phyloP scores from a whole-genome alignment of 2,888 invertebrate species.

The Nephrotoma guestfalica region DNA sequence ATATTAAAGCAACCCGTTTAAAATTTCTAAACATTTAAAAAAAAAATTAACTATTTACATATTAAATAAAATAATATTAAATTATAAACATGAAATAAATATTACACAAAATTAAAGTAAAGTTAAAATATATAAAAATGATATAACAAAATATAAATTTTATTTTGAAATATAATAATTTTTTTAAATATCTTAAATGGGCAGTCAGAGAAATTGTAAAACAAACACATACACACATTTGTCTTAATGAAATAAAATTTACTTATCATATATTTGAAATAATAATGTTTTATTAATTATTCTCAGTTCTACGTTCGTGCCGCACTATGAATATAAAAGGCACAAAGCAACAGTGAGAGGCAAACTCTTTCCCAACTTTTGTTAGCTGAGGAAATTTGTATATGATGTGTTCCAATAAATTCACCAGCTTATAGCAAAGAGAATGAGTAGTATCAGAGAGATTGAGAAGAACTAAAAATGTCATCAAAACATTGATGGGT shows the following conservation, averaged over 20 bases:
- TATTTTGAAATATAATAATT: background rate
- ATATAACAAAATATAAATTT: constrained; percentile 11
- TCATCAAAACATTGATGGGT: too few species aligned
- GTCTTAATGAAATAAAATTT: constrained; percentile 14
- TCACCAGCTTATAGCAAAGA: too few species aligned
- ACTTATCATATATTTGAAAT: constrained; percentile 10
- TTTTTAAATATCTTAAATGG: constrained; percentile 13
- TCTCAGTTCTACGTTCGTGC: too few species aligned
- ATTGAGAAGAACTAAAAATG: too few species aligned
- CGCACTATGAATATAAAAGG: too few species aligned
- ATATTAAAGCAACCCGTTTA: background rate
- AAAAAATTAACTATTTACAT: background rate
- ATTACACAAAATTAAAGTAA: constrained; percentile 6
- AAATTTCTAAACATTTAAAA: background rate
- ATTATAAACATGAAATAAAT: background rate
- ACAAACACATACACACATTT: constrained; percentile 12
- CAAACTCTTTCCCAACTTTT: too few species aligned
- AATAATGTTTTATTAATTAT: background rate
- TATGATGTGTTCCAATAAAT: too few species aligned
- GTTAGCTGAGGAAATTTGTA: too few species aligned
- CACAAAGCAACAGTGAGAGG: too few species aligned
- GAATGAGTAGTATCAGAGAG: too few species aligned
- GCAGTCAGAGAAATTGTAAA: constrained; percentile 21
- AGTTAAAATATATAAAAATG: constrained; percentile 10
- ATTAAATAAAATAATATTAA: background rate